A percentile compares a stretch with the other conserved stretches of the same genome.
phyloP scores from a whole-genome alignment of 2,888 invertebrate genomes.

The Pterostichus niger region DNA sequence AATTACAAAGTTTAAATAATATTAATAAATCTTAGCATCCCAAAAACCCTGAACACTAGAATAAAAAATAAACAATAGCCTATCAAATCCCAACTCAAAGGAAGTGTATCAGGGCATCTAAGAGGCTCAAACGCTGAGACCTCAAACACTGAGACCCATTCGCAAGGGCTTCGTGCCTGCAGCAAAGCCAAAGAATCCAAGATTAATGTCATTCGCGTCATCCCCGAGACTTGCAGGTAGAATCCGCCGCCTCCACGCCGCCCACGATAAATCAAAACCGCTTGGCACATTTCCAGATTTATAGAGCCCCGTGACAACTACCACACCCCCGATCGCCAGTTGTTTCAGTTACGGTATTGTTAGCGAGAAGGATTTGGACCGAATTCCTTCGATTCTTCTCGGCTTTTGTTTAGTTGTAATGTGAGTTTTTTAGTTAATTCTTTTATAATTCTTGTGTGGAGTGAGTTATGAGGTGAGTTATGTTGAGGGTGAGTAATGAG shows the following conservation, averaged over 20 bases:
- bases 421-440: conserved; percentile 28
- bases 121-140: background rate
- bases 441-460: conserved; percentile 36
- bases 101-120: conserved; percentile 45
- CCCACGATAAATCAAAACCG: conserved; percentile 41
- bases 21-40: background rate
- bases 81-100: conserved; percentile 26
- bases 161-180: conserved; percentile 27
- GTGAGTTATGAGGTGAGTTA: conserved; percentile 34
- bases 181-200: conserved; percentile 31
- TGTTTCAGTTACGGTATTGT: conserved; percentile 32
- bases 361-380: conserved; percentile 36
- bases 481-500: conserved; percentile 24
- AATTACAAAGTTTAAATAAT: too few species aligned
- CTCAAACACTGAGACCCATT: background rate
- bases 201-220: conserved; percentile 53
- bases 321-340: conserved; percentile 50
- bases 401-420: conserved; percentile 8
- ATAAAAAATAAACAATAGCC: conserved; percentile 51
- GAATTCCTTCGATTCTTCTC: conserved; percentile 21
- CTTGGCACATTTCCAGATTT: conserved; percentile 51
- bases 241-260: conserved; percentile 7
- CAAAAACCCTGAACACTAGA: background rate
- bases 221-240: conserved; percentile 23
- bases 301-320: conserved; percentile 39